Evolutionary conservation across 2,888 invertebrate genomes (phyloP), one percentile per base, ranked within the genome.

Genomic region (Microctonus aethiopoides): DNA sequence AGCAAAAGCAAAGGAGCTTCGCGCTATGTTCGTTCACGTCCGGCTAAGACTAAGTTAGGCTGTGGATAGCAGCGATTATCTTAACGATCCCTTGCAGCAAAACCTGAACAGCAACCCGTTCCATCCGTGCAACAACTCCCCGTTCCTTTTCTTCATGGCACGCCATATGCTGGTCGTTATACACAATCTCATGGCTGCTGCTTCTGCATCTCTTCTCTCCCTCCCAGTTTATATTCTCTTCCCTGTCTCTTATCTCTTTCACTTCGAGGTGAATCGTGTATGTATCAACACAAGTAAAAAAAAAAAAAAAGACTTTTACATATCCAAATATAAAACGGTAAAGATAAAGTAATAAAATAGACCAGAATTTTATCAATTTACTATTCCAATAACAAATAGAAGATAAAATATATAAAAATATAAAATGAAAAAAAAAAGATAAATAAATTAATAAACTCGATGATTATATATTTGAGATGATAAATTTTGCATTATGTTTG

Each of bases 21-120:
- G 71, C 70, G 66, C 72, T 67, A 72, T 67, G 71, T 72, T 70
- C 68, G 63, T 68, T 54, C 74, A 72, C 76, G 75, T 74, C 72
- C 75, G 77, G 79, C 81, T 80, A 80, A 81, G 79, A 80, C 83
- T 79, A 81, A 84, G 83, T 84, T 84, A 83, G 85, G 83, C 83
- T 78, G 83, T 82, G 83, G 85, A 85, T 85, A 85, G 84, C 82
- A 76, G 79, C 83, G 83, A 85, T 86, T 86, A 86, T 86, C 83
- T 85, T 85, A 85, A 85, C 86, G 86, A 86, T 84, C 84, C 81
- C 85, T 79, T 82, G 82, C 75, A 79, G 84, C 82, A 85, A 85
- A 86, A 86, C 86, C 85, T 84, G 86, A 84, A 83, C 83, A 63
- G 81, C 83, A 85, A 85, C 84, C 82, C 82, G 81, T 80, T 79